Evolutionary conservation across 2,113 vertebrate species (phyloP).

Genomic region (Sander vitreus): DNA sequence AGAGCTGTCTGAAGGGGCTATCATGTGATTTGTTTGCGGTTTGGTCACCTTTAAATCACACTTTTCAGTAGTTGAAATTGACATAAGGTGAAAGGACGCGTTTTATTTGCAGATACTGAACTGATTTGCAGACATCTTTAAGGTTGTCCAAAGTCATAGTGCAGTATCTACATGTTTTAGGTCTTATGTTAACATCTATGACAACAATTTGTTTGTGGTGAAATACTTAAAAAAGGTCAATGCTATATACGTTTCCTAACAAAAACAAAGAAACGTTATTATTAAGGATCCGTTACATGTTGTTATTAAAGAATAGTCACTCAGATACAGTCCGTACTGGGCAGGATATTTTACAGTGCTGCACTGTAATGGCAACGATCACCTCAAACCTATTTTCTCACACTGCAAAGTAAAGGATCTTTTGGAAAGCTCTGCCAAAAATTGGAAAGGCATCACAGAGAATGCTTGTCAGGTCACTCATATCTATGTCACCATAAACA

Average conservation of each 20-base stretch:
- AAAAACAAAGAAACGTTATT: too few species aligned
- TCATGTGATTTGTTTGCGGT: not conserved
- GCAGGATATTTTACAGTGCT: not conserved
- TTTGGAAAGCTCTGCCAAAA: constrained; percentile 6
- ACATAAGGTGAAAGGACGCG: not conserved
- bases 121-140: not conserved
- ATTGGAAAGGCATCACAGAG: not conserved
- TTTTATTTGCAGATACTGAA: too few species aligned
- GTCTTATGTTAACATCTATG: too few species aligned
- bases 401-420: not conserved
- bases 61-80: not conserved
- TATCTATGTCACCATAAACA: constrained; percentile 47
- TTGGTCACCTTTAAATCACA: too few species aligned
- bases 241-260: too few species aligned
- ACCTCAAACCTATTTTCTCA: too few species aligned
- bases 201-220: too few species aligned
- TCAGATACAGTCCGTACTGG: too few species aligned
- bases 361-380: not conserved
- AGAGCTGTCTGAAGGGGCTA: not conserved
- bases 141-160: not conserved
- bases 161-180: not conserved
- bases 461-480: constrained; percentile 34
- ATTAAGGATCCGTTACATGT: too few species aligned
- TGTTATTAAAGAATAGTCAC: too few species aligned
- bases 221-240: too few species aligned